A percentile compares a stretch with the other conserved stretches of the same genome.
phyloP scores from a whole-genome alignment of 2,797 vertebrate genomes.

The Pelochelys cantorii region DNA sequence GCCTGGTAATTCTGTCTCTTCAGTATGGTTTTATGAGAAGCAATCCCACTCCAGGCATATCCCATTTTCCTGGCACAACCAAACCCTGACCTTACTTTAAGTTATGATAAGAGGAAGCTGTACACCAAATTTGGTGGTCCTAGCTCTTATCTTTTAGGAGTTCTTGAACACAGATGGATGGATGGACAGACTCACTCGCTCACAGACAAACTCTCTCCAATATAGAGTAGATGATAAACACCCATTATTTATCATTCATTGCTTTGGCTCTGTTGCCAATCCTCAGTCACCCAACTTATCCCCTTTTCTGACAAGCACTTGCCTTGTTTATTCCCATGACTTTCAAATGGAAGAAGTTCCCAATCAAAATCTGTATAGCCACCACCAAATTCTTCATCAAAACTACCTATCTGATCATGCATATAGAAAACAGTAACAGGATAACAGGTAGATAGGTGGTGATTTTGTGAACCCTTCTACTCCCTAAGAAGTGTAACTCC shows the following conservation, averaged over 20 bases:
- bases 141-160: too few relatives aligned
- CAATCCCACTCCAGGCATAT: too few relatives aligned
- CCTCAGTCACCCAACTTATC: neutral
- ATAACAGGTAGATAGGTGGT: neutral
- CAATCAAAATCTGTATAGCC: neutral
- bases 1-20: too few relatives aligned
- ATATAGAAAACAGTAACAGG: neutral
- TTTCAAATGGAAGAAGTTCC: neutral
- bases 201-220: too few relatives aligned
- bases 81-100: too few relatives aligned
- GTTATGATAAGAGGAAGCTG: too few relatives aligned
- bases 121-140: too few relatives aligned
- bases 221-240: neutral
- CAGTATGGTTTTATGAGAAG: too few relatives aligned
- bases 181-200: too few relatives aligned
- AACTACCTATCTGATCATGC: neutral
- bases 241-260: too few relatives aligned
- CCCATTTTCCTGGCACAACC: too few relatives aligned
- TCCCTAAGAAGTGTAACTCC: neutral
- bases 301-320: neutral
- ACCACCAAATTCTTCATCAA: neutral
- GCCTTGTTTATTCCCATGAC: neutral
- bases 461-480: neutral
- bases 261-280: neutral
- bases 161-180: too few relatives aligned